phyloP scores from a whole-genome alignment of 2,888 invertebrate species.

The Brassicogethes aeneus region DNA sequence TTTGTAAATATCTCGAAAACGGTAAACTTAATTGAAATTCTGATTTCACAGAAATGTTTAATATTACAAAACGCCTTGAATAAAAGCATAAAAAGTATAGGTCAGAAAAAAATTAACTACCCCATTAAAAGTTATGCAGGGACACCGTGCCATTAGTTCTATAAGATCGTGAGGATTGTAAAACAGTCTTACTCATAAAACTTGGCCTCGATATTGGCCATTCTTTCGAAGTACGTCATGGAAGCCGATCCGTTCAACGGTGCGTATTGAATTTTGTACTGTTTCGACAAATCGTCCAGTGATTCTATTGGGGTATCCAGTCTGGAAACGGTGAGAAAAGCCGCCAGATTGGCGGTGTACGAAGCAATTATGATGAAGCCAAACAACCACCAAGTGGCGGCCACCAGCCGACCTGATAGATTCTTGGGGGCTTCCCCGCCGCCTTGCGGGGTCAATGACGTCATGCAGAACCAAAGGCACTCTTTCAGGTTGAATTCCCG shows the following conservation, averaged over 20 bases:
- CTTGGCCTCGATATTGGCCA: constrained; percentile 89
- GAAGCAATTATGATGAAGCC: constrained; percentile 98
- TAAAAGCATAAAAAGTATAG: no score
- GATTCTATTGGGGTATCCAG: constrained; percentile 89
- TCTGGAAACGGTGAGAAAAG: constrained; percentile 90
- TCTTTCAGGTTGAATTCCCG: constrained; percentile 92
- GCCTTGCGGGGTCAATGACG: constrained; percentile 90
- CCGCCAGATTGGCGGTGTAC: constrained; percentile 96
- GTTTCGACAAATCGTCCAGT: constrained; percentile 84
- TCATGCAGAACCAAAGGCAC: constrained; percentile 99
- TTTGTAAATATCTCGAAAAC: no score
- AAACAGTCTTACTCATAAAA: constrained; percentile 77
- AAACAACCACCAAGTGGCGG: constrained; percentile 98
- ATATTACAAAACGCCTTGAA: no score
- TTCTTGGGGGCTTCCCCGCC: constrained; percentile 96
- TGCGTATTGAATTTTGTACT: constrained; percentile 91
- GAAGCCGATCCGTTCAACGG: constrained; percentile 81
- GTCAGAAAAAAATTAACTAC: no score
- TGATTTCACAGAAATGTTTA: no score
- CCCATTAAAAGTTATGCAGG: no score
- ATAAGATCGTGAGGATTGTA: no score
- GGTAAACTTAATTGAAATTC: no score
- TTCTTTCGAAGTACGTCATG: constrained; percentile 90
- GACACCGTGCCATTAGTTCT: no score
- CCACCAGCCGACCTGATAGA: constrained; percentile 86